phyloP scores from a whole-genome alignment of 2,113 vertebrate species.

The Colius striatus region DNA sequence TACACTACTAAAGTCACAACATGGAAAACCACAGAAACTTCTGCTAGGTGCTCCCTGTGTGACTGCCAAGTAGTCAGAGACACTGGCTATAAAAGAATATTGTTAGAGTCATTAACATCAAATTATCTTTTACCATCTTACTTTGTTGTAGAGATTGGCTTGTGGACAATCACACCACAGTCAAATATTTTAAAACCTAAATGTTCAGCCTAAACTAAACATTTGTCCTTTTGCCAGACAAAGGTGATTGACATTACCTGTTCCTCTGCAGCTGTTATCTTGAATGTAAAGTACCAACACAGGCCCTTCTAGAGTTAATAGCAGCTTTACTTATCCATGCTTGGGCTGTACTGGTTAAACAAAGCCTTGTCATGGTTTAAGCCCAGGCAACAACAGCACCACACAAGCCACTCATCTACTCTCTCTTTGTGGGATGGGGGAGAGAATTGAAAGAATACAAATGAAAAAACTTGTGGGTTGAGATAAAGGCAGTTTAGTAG shows the following conservation, averaged over 20 bases:
- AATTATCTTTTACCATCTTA: not conserved
- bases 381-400: too few relatives aligned
- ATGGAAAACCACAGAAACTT: not conserved
- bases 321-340: not conserved
- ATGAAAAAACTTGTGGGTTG: too few relatives aligned
- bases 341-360: not conserved
- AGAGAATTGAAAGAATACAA: too few relatives aligned
- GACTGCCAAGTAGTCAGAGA: not conserved
- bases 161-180: not conserved
- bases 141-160: not conserved
- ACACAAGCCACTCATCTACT: too few relatives aligned
- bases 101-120: not conserved
- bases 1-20: not conserved
- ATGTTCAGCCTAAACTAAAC: not conserved
- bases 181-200: not conserved
- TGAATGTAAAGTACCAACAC: fast-evolving
- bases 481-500: too few relatives aligned
- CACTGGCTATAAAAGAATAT: not conserved
- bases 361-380: not conserved
- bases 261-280: not conserved
- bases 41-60: not conserved
- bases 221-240: not conserved
- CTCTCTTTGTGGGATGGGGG: too few relatives aligned
- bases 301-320: not conserved
- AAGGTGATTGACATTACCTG: not conserved